Base-by-base conservation (phyloP, 2,113 vertebrate species). In the Erinaceus europaeus region DNA sequence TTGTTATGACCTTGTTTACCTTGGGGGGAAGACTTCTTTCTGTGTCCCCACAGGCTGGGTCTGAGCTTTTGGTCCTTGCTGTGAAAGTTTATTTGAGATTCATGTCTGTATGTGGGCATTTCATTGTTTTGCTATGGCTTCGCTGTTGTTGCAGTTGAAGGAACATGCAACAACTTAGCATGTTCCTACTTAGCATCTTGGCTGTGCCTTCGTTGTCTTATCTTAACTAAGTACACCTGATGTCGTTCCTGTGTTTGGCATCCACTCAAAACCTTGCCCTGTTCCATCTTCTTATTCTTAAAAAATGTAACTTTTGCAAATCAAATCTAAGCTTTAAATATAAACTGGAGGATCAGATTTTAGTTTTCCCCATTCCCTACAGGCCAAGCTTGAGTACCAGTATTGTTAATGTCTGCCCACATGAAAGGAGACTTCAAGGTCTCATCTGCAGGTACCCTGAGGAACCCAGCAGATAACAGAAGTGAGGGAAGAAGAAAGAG, bases 391-490 rank as follows among this genome's bases (percentile, higher is more conserved):
- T 21, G 32, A 29, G 0, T 40, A 20, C 21, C 5, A 0, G 44
- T 18, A 21, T 13, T 13, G 23, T 4, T 20, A 18, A 1, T 4
- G 5, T 21, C 3, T 10, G 4, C 9, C 9, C 1, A n/a, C n/a
- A 1, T 21, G 23, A 18, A 76, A 46, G 42, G 52, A 32, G 4
- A 13, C 4, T 8, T 9, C 18, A 25, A 5, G 48, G 40, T 34
- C 34, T 85, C 20, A 2, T 34, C 1, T 4, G 36, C 20, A 21
- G 64, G 44, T 25, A 4, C 6, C 29, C 38, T 48, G 2, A 2
- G 29, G 62, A 18, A 4, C 40, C 69, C 34, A 29, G 12, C 21
- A 5, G 62, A 25, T 18, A 14, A 15, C 23, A 10, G 9, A 64
- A 21, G 17, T 15, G 18, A 9, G 20, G n/a, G n/a, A n/a, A n/a